Percentiles rank a stretch among this genome's conserved stretches.
These are phyloP conservation scores for Sarcophaga rosellei DNA, from an alignment of 2,888 invertebrate genomes.

Conservation along the genomic window DNA sequence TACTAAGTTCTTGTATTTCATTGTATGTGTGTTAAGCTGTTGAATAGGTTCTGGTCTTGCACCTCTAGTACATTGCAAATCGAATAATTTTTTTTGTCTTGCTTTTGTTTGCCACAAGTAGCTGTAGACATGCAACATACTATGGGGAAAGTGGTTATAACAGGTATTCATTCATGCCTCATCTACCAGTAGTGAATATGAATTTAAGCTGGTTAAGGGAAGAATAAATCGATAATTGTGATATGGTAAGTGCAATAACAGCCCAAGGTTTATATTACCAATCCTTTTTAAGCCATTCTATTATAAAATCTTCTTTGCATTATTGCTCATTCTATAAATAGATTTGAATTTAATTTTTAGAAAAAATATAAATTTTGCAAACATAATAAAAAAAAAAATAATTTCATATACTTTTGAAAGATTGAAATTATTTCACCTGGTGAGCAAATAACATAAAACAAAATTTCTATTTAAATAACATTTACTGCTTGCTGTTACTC, in stretches of 20 bases:
- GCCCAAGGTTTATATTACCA: constrained; percentile 40
- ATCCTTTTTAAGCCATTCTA: not conserved
- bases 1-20: not conserved
- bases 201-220: constrained; percentile 37
- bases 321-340: constrained; percentile 20
- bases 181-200: constrained; percentile 14
- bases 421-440: not conserved
- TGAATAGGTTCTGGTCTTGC: constrained; percentile 9
- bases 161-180: constrained; percentile 26
- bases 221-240: constrained; percentile 42
- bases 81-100: not conserved
- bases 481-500: not conserved
- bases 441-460: constrained; percentile 20
- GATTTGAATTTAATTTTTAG: constrained; percentile 11
- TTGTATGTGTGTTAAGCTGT: not conserved
- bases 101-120: not conserved
- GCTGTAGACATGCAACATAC: not conserved
- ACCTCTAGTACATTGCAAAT: constrained; percentile 13
- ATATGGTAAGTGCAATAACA: constrained; percentile 31
- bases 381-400: not conserved
- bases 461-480: constrained; percentile 52
- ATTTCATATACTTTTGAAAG: not conserved
- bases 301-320: not conserved
- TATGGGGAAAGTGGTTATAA: not conserved
- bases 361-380: constrained; percentile 4